Conservation (phyloP, 2,113 vertebrate genomes). For the Crypturellus undulatus region DNA sequence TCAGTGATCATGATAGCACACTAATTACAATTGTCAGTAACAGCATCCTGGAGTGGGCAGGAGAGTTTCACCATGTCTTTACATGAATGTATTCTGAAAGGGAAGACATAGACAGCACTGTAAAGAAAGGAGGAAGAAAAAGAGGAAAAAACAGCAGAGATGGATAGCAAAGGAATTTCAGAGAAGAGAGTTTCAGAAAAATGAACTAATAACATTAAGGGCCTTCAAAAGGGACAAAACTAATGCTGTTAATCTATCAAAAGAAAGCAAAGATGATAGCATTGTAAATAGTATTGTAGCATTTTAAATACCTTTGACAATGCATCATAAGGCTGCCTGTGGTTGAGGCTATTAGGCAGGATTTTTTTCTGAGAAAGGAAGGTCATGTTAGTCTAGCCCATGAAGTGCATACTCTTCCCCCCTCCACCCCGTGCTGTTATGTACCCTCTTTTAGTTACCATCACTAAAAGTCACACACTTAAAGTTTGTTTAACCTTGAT, state of each 20-base stretch:
- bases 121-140: not conserved
- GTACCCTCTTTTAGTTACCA: not conserved
- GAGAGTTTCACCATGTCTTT: slow-evolving; percentile 6
- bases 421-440: not conserved
- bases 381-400: not conserved
- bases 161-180: not conserved
- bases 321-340: not conserved
- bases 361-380: not conserved
- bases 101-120: not conserved
- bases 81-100: slow-evolving; percentile 48
- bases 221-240: not conserved
- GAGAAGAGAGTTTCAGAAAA: not conserved
- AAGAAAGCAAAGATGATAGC: no score
- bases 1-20: not conserved
- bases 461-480: not conserved
- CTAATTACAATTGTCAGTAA: slow-evolving; percentile 69
- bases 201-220: not conserved
- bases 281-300: not conserved
- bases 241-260: not conserved
- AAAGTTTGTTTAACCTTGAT: not conserved
- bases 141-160: not conserved
- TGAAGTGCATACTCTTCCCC: not conserved
- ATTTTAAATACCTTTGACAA: not conserved
- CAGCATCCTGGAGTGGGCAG: slow-evolving; percentile 47
- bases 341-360: not conserved